Evolutionary conservation across 2,888 invertebrate genomes (phyloP), one percentile per base, ranked within the genome.

Genomic region (Drosophila buzzatii): DNA sequence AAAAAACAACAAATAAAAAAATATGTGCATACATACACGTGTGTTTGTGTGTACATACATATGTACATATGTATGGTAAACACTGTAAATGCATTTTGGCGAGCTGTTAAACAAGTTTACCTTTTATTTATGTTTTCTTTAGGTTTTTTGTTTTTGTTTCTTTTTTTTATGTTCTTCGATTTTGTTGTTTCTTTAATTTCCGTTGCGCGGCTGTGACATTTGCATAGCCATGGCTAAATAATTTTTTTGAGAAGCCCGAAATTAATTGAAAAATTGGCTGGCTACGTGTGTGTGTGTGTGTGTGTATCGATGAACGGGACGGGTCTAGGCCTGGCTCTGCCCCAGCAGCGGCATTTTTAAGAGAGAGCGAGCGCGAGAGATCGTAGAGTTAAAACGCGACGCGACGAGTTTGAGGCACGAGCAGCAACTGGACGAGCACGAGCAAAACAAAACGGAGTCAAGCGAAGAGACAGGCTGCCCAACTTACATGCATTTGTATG

Each of bases 21-120:
- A 31, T 35, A 41, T 47, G 10, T 37, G 41, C 20, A 14, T 59
- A 20, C 52, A n/a, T 23, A 5, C 23, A 5, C 23, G 20, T 20
- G 12, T 20, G 20, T 20, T 5, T 44, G 23, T 45, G 12, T 35
- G 14, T 56, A 20, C 57, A 45, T 41, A n/a, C 10, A 35, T 18
- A 12, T 3, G 3, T 18, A 8, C 27, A 27, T 49, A 27, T 61
- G 47, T 23, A 27, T 20, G 52, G 66, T 72, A 56, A 68, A 69
- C 75, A 73, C 53, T 73, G 52, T 41, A 62, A 72, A 72, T 82
- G 88, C 76, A 86, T 79, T 81, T 81, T 62, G 64, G 64, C 64
- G 66, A 78, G 73, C 71, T 84, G 70, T 64, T 65, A 69, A 86
- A 84, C 84, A 76, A 81, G 74, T 86, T 89, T 89, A 86, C 85